Conservation (phyloP, 1,140 invertebrate species). For the Leptinotarsa texana region DNA sequence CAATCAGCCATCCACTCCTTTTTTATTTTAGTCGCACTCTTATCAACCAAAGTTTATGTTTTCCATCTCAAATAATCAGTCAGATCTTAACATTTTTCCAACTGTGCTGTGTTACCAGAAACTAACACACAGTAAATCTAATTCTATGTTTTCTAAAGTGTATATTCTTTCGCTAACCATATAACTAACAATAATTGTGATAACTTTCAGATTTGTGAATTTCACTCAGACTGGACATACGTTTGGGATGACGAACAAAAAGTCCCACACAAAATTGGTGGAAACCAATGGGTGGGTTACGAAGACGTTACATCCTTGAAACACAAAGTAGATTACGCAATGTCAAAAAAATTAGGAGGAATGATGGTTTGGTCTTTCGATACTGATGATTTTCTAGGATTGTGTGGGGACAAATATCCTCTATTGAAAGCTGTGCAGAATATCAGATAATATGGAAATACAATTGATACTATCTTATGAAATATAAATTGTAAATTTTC, state of each 20-base stretch:
- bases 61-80: not conserved
- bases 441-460: not conserved
- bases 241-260: slow-evolving; percentile 44
- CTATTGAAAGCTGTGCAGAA: slow-evolving; percentile 57
- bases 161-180: too few relatives aligned
- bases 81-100: not conserved
- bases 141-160: too few relatives aligned
- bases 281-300: slow-evolving; percentile 54
- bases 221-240: slow-evolving; percentile 55
- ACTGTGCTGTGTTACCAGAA: not conserved
- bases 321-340: slow-evolving; percentile 57
- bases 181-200: not conserved
- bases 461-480: too few relatives aligned
- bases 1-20: too few relatives aligned
- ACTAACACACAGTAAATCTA: too few relatives aligned
- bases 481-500: too few relatives aligned
- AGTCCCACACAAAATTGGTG: slow-evolving; percentile 45
- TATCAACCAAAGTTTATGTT: not conserved
- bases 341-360: slow-evolving; percentile 62
- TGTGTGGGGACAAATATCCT: slow-evolving; percentile 64
- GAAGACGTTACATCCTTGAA: slow-evolving; percentile 48
- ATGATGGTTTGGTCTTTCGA: slow-evolving; percentile 77
- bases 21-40: not conserved
- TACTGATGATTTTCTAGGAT: slow-evolving; percentile 70
- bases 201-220: slow-evolving; percentile 54